Percentiles rank a stretch among this genome's conserved stretches.
Conservation (phyloP, 2,113 vertebrate genomes). For the Leucosticte australis region DNA sequence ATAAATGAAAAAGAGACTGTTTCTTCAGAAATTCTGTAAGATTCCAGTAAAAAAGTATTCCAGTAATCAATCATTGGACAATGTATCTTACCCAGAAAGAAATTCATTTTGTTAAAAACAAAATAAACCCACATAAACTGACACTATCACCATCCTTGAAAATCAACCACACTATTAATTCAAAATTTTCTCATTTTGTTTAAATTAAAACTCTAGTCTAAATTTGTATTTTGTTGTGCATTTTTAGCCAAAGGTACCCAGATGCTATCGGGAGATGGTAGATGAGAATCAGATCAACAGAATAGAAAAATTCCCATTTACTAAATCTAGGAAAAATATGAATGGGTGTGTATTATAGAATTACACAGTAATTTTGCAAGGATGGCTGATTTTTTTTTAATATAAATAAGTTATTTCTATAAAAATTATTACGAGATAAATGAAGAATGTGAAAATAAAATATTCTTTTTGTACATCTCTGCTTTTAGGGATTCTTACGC, state of each 20-base stretch:
- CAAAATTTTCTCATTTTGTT: not conserved
- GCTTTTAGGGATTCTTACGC: not conserved
- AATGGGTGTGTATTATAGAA: not conserved
- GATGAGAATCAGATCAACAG: not conserved
- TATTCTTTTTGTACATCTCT: not conserved
- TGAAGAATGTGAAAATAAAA: not conserved
- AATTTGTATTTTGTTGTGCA: not conserved
- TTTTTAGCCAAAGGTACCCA: not conserved
- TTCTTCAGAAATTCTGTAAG: not conserved
- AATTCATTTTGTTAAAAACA: not conserved
- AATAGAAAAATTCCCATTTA: not conserved
- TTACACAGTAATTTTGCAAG: not conserved
- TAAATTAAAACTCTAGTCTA: not conserved
- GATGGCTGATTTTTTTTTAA: not conserved
- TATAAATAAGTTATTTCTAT: not conserved
- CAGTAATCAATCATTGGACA: not conserved
- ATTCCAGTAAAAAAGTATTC: not conserved
- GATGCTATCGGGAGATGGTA: not conserved
- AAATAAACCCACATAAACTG: not conserved
- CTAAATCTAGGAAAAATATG: not conserved
- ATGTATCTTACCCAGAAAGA: not conserved
- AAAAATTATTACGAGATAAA: not conserved
- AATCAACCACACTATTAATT: not conserved
- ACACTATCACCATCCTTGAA: not conserved
- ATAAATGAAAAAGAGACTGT: not conserved